These are phyloP conservation scores for Gobius niger DNA, from an alignment of 2,113 vertebrate species.

Conservation along the genomic window DNA sequence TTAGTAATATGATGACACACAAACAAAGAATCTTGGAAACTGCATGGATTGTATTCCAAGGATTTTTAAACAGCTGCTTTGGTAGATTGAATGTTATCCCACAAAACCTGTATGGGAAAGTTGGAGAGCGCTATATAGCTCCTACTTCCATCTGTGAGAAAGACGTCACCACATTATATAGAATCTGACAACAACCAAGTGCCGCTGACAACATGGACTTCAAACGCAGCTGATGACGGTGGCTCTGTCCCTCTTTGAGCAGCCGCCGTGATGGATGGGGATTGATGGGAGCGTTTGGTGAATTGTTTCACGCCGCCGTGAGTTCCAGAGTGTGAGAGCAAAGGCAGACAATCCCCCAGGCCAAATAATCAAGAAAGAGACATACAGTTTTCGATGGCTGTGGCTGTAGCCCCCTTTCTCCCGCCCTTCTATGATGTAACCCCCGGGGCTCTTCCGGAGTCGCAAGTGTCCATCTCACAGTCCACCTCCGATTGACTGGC, in stretches of 20 bases:
- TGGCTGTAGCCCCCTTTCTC: slow-evolving; percentile 15
- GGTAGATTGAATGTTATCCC: no score
- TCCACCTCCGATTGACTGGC: slow-evolving; percentile 1
- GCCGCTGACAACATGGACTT: slow-evolving; percentile 39
- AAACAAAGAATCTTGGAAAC: no score
- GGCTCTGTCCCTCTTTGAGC: slow-evolving; percentile 35
- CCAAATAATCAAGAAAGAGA: slow-evolving; percentile 30
- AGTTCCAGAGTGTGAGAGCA: slow-evolving; percentile 42
- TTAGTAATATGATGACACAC: no score
- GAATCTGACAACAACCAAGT: slow-evolving; percentile 34
- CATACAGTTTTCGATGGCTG: slow-evolving; percentile 34
- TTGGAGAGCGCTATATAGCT: no score
- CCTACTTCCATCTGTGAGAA: no score
- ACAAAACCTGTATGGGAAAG: no score
- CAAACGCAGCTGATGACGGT: slow-evolving; percentile 45
- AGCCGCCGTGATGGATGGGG: slow-evolving; percentile 62
- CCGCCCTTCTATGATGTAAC: slow-evolving; percentile 38
- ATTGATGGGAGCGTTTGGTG: slow-evolving; percentile 57
- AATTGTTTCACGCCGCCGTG: slow-evolving; percentile 47
- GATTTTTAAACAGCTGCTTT: no score
- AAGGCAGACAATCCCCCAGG: slow-evolving; percentile 59
- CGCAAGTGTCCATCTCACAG: slow-evolving; percentile 33
- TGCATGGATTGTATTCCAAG: no score
- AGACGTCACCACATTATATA: neutral
- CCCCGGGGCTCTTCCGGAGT: slow-evolving; percentile 70